Evolutionary conservation across 2,113 vertebrate species (phyloP), one percentile per base, ranked within the genome.

Genomic region (Nesogale talazaci): DNA sequence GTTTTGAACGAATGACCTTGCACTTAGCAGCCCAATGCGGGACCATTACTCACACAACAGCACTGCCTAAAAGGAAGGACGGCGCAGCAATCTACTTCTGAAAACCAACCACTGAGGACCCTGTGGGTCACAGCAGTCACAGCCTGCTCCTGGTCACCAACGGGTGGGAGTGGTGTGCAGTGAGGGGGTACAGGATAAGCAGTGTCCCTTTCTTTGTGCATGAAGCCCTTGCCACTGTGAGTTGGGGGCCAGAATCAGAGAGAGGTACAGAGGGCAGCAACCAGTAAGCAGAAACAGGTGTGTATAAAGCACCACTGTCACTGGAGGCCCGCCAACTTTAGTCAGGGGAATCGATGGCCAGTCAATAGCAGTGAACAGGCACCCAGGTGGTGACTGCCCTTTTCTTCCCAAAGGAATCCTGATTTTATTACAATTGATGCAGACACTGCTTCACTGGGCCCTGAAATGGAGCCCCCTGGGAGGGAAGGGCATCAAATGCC

Each of bases 401-500:
- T 88, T 80, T 14, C 46, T 77, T 86, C 59, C 72, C 42, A 36
- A 67, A 77, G 76, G 42, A 86, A 56, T 83, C n/a, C 80, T 77
- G 56, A 69, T 76, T 93, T 94, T 79, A 76, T 65, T 87, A 78
- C 46, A 70, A 74, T 78, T 72, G 12, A 72, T 38, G 59, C 25
- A 85, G 84, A 84, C 27, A 25, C 22, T 4, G n/a, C 88, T 91
- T 95, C 89, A 15, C 70, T 52, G 74, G 42, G 42, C 23, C 89
- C 20, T 59, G 89, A 87, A 87, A 87, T 11, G 70, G 74, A 92
- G 82, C 36, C 36, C 75, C 69, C 34, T 38, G 16, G 29, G 80
- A 94, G 77, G 19, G 57, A 92, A 46, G 76, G 0, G 1, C 42
- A 34, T 86, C 42, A 69, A 79, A 46, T 88, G 46, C 69, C n/a